A percentile compares a stretch with the other conserved stretches of the same genome.
phyloP scores from a whole-genome alignment of 2,113 vertebrate genomes.

The Nannobrachium achirus region DNA sequence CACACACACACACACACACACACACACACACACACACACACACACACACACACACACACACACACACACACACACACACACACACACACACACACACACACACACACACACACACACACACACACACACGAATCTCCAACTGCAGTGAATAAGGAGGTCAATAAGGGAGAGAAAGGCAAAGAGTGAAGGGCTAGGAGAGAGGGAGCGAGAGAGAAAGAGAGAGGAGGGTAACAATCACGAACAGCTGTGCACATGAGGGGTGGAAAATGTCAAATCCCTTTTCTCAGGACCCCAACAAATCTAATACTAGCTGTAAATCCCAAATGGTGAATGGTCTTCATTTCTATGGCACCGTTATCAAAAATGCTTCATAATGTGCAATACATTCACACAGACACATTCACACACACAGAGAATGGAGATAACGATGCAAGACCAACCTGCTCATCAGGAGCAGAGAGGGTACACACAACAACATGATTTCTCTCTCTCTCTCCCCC shows the following conservation, averaged over 20 bases:
- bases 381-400: too few species aligned
- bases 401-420: too few species aligned
- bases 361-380: too few species aligned
- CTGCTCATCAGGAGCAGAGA: too few species aligned
- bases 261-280: conserved; percentile 68
- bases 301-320: conserved; percentile 58
- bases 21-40: not conserved
- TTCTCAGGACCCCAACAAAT: conserved; percentile 61
- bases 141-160: not conserved
- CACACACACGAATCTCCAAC: not conserved
- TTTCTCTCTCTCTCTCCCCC: conserved; percentile 5
- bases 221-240: conserved; percentile 33
- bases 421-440: too few species aligned
- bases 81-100: not conserved
- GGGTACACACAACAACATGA: conserved; percentile 7
- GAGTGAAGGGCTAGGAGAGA: conserved; percentile 61
- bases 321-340: conserved; percentile 11
- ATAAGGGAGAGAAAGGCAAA: not conserved
- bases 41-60: not conserved
- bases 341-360: too few species aligned
- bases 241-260: conserved; percentile 55
- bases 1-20: not conserved
- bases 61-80: not conserved
- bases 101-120: not conserved
- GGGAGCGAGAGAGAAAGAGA: conserved; percentile 70